These are phyloP conservation scores for Ophion obscuratus DNA, from an alignment of 2,888 invertebrate genomes.

Conservation along the genomic window DNA sequence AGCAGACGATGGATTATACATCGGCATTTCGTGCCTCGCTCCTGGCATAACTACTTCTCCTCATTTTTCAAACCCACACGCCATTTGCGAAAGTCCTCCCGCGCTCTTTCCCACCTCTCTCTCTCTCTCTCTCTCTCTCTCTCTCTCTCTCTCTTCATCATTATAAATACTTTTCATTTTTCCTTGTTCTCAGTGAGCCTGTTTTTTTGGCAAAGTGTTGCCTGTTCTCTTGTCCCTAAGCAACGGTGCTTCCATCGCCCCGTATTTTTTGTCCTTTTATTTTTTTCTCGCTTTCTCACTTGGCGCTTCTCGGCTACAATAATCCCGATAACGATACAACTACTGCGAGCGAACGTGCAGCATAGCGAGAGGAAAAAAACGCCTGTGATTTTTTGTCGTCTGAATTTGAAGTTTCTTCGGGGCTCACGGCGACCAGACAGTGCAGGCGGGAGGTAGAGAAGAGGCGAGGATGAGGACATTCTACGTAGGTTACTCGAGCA, in stretches of 20 bases:
- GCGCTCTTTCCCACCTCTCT: conserved; percentile 37
- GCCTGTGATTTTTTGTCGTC: conserved; percentile 30
- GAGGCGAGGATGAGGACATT: conserved; percentile 5
- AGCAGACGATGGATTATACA: conserved; percentile 68
- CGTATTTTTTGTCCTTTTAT: conserved; percentile 19
- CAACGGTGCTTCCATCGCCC: conserved; percentile 44
- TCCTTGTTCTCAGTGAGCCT: background rate
- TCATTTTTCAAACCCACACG: conserved; percentile 68
- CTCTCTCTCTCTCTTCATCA: conserved; percentile 32
- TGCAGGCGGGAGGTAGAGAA: background rate
- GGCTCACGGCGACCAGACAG: background rate
- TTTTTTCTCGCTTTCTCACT: conserved; percentile 22
- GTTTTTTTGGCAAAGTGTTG: conserved; percentile 38
- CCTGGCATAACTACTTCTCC: conserved; percentile 74
- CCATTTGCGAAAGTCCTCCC: conserved; percentile 2
- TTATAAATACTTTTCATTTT: conserved; percentile 41
- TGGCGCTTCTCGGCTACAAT: conserved; percentile 53
- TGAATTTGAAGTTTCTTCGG: conserved; percentile 25
- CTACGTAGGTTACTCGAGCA: conserved; percentile 33
- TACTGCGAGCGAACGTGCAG: conserved; percentile 20
- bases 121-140: no score
- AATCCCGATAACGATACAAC: conserved; percentile 69
- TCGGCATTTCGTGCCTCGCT: conserved; percentile 72
- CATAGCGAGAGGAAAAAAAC: conserved; percentile 21
- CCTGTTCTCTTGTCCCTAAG: conserved; percentile 25